Evolutionary conservation across 2,797 vertebrate species (phyloP), one percentile per base, ranked within the genome.

Genomic region (Platyrinchus mystaceus): DNA sequence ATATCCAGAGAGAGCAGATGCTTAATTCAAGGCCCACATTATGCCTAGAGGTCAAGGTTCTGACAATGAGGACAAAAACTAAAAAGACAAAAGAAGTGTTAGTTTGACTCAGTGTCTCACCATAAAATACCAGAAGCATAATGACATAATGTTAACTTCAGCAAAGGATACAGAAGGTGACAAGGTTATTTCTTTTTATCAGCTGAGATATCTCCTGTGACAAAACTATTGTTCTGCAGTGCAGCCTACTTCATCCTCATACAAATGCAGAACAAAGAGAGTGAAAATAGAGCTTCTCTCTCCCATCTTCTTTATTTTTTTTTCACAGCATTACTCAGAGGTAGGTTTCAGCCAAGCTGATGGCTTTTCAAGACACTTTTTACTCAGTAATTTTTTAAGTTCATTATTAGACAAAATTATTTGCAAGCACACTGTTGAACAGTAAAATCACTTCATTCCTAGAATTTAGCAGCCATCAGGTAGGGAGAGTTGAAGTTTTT

Each of bases 171-270:
- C 59, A 95, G 89, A 97, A 94, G 80, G 88, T 94, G 95, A 84
- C 89, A 91, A 94, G 87, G 89, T 94, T 95, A 87, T 91, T 94
- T 93, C 85, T 95, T 96, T 95, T 78, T 90, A 87, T 92, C 84
- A 87, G 49, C 67, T 82, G 70, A 93, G 81, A 63, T 91, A 84
- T 68, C 78, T 94, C 77, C 60, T 82, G 74, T 24, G 84, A 96
- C 93, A 94, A 92, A 95, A 87, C 79, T 62, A 59, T 82, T 85
- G 49, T 62, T 94, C 90, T 93, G 59, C 85, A 84, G 59, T 78
- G 68, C 82, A 95, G 81, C 52, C 93, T 91, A 67, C 81, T 92
- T 87, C 82, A 96, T 89, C 58, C 76, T 87, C 66, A 88, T 70
- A 94, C 50, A 95, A 92, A 95, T 79, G 62, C 24, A 90, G 88